phyloP scores from a whole-genome alignment of 1,140 invertebrate genomes.

The Lycorma delicatula region DNA sequence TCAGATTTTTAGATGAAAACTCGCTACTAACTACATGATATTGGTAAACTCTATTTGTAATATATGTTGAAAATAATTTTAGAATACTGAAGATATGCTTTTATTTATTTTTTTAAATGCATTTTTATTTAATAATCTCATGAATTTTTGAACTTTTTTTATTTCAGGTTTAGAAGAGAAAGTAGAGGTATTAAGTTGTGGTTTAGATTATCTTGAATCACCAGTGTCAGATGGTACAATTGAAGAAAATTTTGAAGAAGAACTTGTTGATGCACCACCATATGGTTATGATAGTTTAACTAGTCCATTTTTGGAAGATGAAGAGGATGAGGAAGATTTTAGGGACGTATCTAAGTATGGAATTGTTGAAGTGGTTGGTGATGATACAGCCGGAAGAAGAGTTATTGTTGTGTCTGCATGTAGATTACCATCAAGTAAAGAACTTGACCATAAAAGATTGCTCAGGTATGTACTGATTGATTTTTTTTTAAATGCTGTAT shows the following conservation, averaged over 20 bases:
- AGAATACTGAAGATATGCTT: too few relatives aligned
- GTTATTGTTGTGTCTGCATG: slow-evolving; percentile 93
- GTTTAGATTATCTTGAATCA: slow-evolving; percentile 56
- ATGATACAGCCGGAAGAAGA: slow-evolving; percentile 83
- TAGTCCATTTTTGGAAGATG: slow-evolving; percentile 34
- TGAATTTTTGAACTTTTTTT: too few relatives aligned
- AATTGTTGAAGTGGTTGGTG: slow-evolving; percentile 84
- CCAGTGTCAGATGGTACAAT: slow-evolving; percentile 79
- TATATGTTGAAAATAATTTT: too few relatives aligned
- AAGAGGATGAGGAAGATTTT: slow-evolving; percentile 56
- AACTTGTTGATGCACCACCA: slow-evolving; percentile 58
- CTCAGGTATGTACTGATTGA: slow-evolving; percentile 66
- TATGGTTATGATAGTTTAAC: slow-evolving; percentile 41
- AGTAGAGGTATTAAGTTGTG: slow-evolving; percentile 38
- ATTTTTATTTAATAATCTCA: too few relatives aligned
- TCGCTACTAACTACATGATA: too few relatives aligned
- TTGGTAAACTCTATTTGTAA: too few relatives aligned
- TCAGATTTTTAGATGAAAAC: too few relatives aligned
- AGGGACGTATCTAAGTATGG: slow-evolving; percentile 71
- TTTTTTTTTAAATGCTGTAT: too few relatives aligned
- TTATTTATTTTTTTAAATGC: too few relatives aligned
- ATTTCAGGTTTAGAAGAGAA: slow-evolving; percentile 47
- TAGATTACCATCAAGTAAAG: slow-evolving; percentile 78
- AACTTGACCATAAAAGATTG: slow-evolving; percentile 72
- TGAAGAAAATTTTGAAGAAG: slow-evolving; percentile 90